phyloP scores from a whole-genome alignment of 2,113 vertebrate species.

The Romanogobio albipinnatus region DNA sequence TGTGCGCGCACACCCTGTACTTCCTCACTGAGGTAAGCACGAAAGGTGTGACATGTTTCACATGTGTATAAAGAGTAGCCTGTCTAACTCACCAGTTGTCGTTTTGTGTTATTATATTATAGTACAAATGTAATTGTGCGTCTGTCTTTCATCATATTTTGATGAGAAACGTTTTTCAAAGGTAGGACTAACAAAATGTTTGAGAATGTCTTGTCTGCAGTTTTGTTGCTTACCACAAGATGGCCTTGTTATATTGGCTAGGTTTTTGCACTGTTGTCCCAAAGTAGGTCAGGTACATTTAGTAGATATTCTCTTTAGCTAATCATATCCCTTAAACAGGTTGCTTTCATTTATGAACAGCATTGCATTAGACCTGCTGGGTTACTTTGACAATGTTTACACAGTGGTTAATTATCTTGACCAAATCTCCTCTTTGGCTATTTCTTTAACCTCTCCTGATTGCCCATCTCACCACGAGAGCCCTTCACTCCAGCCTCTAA shows the following conservation, averaged over 20 bases:
- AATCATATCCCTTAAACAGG: background rate
- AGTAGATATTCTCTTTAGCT: background rate
- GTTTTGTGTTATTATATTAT: no score
- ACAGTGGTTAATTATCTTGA: background rate
- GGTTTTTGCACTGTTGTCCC: background rate
- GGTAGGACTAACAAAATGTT: background rate
- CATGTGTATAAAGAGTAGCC: no score
- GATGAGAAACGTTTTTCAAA: no score
- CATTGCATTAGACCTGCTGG: background rate
- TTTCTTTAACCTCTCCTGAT: background rate
- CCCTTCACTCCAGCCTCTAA: conserved; percentile 60
- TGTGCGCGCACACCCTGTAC: no score
- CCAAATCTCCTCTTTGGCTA: background rate
- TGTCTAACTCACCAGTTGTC: no score
- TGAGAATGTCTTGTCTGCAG: background rate
- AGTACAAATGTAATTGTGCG: no score
- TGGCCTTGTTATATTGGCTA: background rate
- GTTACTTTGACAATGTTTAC: background rate
- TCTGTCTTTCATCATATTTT: no score
- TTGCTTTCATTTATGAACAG: background rate
- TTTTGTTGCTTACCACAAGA: conserved; percentile 26
- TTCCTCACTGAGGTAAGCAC: no score
- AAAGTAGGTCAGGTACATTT: background rate
- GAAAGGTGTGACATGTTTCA: no score
- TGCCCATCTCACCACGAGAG: conserved; percentile 54